Conservation (phyloP, 2,797 vertebrate genomes). For the Rhinoraja longicauda region DNA sequence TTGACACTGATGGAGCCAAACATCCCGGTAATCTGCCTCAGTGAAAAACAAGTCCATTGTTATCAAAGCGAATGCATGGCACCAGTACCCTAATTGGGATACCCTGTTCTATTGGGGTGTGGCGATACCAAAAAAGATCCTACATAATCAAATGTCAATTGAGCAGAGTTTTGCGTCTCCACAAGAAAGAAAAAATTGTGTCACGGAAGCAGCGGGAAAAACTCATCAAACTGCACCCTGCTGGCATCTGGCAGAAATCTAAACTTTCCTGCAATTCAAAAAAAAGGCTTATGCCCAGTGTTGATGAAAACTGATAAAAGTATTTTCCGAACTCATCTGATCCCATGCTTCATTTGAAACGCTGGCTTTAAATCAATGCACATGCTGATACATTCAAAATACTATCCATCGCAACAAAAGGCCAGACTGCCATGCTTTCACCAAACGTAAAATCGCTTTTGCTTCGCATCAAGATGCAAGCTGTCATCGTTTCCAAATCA, state of each 20-base stretch:
- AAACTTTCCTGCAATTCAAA: neutral
- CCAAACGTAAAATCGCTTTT: neutral
- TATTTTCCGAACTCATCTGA: neutral
- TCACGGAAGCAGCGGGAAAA: neutral
- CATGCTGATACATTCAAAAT: neutral
- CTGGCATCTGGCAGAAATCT: neutral
- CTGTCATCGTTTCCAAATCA: neutral
- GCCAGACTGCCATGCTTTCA: neutral
- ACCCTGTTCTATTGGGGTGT: neutral
- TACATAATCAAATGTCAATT: constrained; percentile 29
- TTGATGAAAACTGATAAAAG: neutral
- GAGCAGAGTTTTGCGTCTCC: constrained; percentile 1
- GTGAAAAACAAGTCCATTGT: neutral
- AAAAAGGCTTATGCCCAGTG: neutral
- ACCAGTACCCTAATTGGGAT: neutral
- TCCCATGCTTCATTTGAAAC: neutral
- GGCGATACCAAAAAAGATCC: neutral
- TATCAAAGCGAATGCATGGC: neutral
- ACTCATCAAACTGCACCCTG: constrained; percentile 26
- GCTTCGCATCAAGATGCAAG: too few species aligned
- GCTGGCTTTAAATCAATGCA: neutral
- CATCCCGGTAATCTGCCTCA: constrained; percentile 22
- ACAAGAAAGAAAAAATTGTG: neutral
- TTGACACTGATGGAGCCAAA: constrained; percentile 25
- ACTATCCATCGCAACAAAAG: neutral